phyloP scores from a whole-genome alignment of 2,797 vertebrate genomes.

The Falco columbarius region DNA sequence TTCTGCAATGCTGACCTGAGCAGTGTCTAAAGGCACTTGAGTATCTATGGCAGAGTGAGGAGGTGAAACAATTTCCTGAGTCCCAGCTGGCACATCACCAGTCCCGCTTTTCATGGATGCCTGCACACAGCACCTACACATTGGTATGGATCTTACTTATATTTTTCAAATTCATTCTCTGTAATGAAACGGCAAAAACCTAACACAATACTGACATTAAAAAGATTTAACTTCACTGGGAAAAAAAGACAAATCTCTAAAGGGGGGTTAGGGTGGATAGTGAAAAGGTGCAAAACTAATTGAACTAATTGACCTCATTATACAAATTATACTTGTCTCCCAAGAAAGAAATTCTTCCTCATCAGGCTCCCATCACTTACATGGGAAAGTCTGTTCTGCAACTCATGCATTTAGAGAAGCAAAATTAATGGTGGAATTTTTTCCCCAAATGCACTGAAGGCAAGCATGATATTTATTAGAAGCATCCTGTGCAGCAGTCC shows the following conservation, averaged over 20 bases:
- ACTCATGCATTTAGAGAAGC: neutral
- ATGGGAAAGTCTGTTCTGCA: neutral
- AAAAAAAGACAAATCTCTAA: neutral
- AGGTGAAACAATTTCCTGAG: neutral
- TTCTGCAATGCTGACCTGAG: neutral
- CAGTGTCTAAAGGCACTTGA: neutral
- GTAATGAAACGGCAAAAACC: neutral
- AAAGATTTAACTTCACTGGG: neutral
- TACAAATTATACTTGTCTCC: neutral
- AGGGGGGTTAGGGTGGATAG: neutral
- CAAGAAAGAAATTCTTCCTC: conserved; percentile 4
- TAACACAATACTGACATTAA: neutral
- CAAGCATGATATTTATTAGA: neutral
- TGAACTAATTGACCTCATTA: neutral
- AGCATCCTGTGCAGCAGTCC: neutral
- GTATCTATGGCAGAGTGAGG: neutral
- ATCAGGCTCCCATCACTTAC: neutral
- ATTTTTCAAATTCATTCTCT: neutral
- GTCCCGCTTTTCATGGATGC: neutral
- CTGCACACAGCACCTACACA: neutral
- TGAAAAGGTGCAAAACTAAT: neutral
- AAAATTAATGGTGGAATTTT: neutral
- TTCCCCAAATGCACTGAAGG: neutral
- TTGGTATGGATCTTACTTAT: neutral
- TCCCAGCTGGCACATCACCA: neutral